Base-by-base conservation (phyloP, 2,888 invertebrate species). In the Galerucella pusilla region DNA sequence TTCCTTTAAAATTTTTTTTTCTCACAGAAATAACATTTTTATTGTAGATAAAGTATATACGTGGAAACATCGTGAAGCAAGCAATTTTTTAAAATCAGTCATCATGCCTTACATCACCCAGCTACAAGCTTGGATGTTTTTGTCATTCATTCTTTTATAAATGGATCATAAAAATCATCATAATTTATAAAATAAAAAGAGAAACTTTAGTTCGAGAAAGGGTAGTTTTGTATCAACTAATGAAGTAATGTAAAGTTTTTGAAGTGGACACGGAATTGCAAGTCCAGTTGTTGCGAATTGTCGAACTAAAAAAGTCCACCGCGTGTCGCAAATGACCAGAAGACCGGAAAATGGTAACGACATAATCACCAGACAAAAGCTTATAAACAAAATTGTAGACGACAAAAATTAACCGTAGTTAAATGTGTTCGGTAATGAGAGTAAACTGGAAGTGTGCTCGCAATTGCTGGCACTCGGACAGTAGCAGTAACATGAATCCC, bases 361-460 rank as follows among this genome's bases (percentile, higher is more conserved):
- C 79, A 74, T 77, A 78, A 80, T 79, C 72, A 75, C 79, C 74
- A 64, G 77, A 76, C 78, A 80, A 82, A 82, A 81, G 84, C 83
- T 83, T 85, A 85, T 86, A 86, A 86, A 86, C 85, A 86, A 86
- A 86, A 86, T 86, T 86, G 84, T 82, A 84, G 83, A 84, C 85
- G 86, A 86, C 86, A 86, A 87, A 87, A 86, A 86, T 86, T 86
- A 86, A 85, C 85, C 85, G 82, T 85, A 83, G 84, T 84, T 84
- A 84, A 85, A 84, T 84, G 85, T 82, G 83, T 84, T 84, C 81
- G 84, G 84, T 85, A 86, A 86, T 85, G 85, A 86, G 85, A 85
- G 84, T 84, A 85, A 85, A 85, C 85, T 84, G 85, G 81, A 85
- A 85, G 84, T 85, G 84, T 84, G 83, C 80, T 81, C 80, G 78